Evolutionary conservation across 1,140 invertebrate genomes (phyloP), one percentile per base, ranked within the genome.

Genomic region (Archegozetes longisetosus): DNA sequence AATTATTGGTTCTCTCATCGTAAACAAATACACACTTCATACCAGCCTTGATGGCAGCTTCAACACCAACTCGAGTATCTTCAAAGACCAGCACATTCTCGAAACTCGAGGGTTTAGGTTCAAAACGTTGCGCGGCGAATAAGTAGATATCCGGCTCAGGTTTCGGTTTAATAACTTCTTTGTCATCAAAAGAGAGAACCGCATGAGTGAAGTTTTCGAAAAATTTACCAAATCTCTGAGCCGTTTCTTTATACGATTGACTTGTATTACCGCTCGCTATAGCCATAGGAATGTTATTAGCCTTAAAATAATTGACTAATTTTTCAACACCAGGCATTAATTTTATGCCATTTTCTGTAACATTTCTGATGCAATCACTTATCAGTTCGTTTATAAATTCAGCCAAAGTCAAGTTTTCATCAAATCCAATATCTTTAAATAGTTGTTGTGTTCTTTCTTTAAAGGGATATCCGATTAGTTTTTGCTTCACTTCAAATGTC

Each of bases 281-380:
- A 3, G 61, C 61, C 57, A 62, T 60, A 1, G 63, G 63, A 56
- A 64, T 63, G 26, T 48, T 40, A 26, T 64, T 55, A 22, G 25
- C n/a, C 27, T 63, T 60, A 13, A 64, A 51, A 49, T 64, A 57
- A 14, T 51, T 20, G 14, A 64, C 46, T 17, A 64, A 40, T 25
- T 52, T n/a, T 23, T 32, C 12, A 23, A 52, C 63, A 27, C 63
- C 63, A n/a, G 63, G 63, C 63, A 64, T 62, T 14, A 64, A 55
- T 27, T 63, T 4, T 12, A 62, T 25, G 27, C 46, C 29, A 17
- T 12, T 17, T n/a, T 40, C 24, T 2, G 20, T 9, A 17, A 23
- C 20, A 25, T 20, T 40, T 40, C 6, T 17, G 6, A 40, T 40
- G 17, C 32, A 40, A 40, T 40, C 17, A 6, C 6, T 40, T 9